A percentile compares a stretch with the other conserved stretches of the same genome.
Evolutionary conservation across 1,140 invertebrate species (phyloP).

Genomic region (Sesamia nonagrioides): DNA sequence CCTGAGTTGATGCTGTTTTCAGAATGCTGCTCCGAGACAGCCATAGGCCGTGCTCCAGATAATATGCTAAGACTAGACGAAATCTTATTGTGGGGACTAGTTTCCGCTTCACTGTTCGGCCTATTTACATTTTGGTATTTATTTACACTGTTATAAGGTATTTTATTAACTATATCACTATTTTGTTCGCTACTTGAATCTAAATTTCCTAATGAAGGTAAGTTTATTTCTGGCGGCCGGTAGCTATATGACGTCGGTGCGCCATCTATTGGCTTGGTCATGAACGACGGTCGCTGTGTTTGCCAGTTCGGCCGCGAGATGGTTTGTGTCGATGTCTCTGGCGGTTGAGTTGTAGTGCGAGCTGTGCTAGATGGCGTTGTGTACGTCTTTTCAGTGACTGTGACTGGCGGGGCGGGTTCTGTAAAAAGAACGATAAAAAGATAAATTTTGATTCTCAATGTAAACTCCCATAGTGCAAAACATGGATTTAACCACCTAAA

Average conservation of each 20-base stretch:
- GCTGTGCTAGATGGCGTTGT: conserved; percentile 74
- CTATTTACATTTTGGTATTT: conserved; percentile 87
- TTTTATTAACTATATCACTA: conserved; percentile 87
- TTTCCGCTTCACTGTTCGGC: conserved; percentile 80
- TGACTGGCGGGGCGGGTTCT: conserved; percentile 71
- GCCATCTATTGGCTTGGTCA: conserved; percentile 87
- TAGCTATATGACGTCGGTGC: conserved; percentile 79
- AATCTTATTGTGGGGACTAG: conserved; percentile 87
- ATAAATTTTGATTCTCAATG: not conserved
- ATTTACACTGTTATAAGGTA: conserved; percentile 86
- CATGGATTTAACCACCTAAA: too few species aligned
- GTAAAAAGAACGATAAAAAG: conserved; percentile 54
- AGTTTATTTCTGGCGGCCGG: conserved; percentile 80
- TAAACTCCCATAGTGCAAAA: too few species aligned
- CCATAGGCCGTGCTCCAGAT: conserved; percentile 80
- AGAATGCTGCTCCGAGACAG: conserved; percentile 79
- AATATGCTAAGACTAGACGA: conserved; percentile 87
- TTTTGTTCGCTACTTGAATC: conserved; percentile 83
- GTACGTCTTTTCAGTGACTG: conserved; percentile 71
- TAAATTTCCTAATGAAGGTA: conserved; percentile 80
- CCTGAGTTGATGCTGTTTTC: conserved; percentile 82
- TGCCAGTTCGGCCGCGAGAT: conserved; percentile 71
- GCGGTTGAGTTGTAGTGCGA: conserved; percentile 62
- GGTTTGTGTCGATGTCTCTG: conserved; percentile 68
- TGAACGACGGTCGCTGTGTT: conserved; percentile 86